Evolutionary conservation across 1,140 invertebrate species (phyloP).

Genomic region (Macrosteles quadrilineatus): DNA sequence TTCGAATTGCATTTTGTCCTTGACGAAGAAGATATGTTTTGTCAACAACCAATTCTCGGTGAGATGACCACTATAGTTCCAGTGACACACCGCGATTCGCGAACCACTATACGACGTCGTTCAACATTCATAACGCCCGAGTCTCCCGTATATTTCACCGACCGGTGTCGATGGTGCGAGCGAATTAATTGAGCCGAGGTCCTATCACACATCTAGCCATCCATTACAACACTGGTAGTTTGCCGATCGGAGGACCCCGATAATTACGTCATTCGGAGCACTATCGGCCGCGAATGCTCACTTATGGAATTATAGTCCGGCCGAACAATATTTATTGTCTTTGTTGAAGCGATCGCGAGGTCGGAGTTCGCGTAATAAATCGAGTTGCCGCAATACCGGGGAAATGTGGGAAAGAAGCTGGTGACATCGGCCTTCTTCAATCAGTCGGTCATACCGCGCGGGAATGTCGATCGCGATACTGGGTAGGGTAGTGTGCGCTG

Average conservation of each 20-base stretch:
- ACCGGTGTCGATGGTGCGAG: background rate
- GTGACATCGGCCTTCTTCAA: background rate
- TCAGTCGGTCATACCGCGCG: background rate
- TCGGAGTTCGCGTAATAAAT: constrained; percentile 19
- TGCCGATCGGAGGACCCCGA: background rate
- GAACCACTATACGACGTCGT: no score
- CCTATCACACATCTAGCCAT: background rate
- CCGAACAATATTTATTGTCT: constrained; percentile 27
- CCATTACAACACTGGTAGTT: constrained; percentile 18
- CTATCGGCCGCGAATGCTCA: constrained; percentile 19
- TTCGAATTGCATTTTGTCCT: no score
- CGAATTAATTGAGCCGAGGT: constrained; percentile 9
- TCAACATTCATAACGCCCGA: no score
- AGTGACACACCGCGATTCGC: no score
- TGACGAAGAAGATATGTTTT: no score
- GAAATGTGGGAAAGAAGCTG: constrained; percentile 15
- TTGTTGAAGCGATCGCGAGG: constrained; percentile 21
- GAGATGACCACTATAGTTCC: no score
- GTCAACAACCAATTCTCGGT: no score
- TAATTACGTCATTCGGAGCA: constrained; percentile 16
- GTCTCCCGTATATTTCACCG: no score
- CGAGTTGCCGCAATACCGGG: background rate
- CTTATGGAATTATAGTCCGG: constrained; percentile 24
- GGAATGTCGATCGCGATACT: constrained; percentile 12
- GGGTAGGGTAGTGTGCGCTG: no score